Base-by-base conservation (phyloP, 2,797 vertebrate species). In the Pachyuromys duprasi region DNA sequence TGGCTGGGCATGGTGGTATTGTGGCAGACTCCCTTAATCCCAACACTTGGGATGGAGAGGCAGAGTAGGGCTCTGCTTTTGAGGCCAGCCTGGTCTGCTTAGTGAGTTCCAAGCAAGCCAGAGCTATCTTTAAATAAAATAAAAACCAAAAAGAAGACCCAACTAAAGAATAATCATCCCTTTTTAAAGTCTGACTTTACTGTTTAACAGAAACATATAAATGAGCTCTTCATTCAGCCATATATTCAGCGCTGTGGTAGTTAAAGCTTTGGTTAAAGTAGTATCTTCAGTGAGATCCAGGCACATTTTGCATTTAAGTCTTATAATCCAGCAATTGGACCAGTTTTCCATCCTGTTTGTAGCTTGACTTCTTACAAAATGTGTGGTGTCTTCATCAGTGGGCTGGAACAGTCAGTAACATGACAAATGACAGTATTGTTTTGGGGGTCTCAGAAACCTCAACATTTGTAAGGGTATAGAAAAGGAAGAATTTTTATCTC, bases 281-380 rank as follows among this genome's bases (percentile, higher is more conserved):
- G 57, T 33, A 78, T 91, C 91, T 91, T 96, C 33, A 81, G 0
- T 89, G 28, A 63, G 62, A 67, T 82, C 81, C 36, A 91, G 76
- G 69, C 20, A 82, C 7, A 39, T 55, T 82, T 31, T 67, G 4
- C 15, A 78, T 49, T 49, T 53, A 78, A 78, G 14, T 53, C 31
- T 31, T 45, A 33, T 55, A 78, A 31, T 78, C 45, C 49, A 78
- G 31, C 49, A 78, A 17, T 78, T 78, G 18, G 28, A 53, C 76
- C 76, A 78, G 55, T 15, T 53, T 53, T 55, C 26, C 76, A 78
- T 78, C 49, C 14, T 49, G 45, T 49, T 33, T 53, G 45, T 15
- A 53, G 45, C 15, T 78, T 78, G 75, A 33, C 33, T 33, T 78
- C 3, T 26, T 76, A 76, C 42, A 78, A 8, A 42, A 15, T 17